A percentile compares a stretch with the other conserved stretches of the same genome.
These are phyloP conservation scores for Harpegnathos saltator DNA, from an alignment of 1,140 invertebrate genomes.

Conservation along the genomic window DNA sequence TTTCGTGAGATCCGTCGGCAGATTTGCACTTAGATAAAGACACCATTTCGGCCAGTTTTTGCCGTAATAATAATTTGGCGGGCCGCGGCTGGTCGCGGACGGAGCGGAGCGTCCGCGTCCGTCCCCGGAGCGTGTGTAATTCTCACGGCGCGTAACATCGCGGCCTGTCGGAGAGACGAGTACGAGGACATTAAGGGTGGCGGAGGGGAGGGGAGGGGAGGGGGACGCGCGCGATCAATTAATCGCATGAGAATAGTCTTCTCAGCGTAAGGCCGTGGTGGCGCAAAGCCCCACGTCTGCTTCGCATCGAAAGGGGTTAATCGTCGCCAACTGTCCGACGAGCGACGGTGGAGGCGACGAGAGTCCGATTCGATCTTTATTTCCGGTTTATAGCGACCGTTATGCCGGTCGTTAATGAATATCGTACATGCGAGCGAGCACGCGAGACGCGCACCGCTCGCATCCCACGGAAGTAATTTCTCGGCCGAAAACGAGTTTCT, in stretches of 20 bases:
- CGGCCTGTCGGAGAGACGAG: too few species aligned
- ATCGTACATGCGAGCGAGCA: conserved; percentile 57
- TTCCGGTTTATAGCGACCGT: too few species aligned
- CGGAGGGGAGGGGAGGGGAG: too few species aligned
- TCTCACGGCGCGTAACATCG: conserved; percentile 12
- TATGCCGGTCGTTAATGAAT: conserved; percentile 50
- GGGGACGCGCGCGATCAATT: too few species aligned
- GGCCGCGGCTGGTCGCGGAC: too few species aligned
- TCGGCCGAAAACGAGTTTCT: conserved; percentile 57
- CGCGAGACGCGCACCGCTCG: conserved; percentile 63
- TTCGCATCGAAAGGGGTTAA: too few species aligned
- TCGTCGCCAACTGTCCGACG: too few species aligned
- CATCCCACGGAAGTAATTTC: conserved; percentile 51
- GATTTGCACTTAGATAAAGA: conserved; percentile 74
- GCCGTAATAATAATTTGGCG: conserved; percentile 81
- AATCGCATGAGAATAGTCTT: conserved; percentile 14
- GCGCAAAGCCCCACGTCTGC: too few species aligned
- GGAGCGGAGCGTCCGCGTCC: neutral
- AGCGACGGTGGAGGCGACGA: too few species aligned
- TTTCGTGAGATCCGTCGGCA: conserved; percentile 60
- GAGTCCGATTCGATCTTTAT: too few species aligned
- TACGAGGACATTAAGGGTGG: too few species aligned
- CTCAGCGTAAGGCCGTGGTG: too few species aligned
- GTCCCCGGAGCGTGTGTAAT: conserved; percentile 49
- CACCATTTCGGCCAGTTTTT: conserved; percentile 76